A percentile compares a stretch with the other conserved stretches of the same genome.
phyloP scores from a whole-genome alignment of 2,888 invertebrate species.

The Apotomis turbidana region DNA sequence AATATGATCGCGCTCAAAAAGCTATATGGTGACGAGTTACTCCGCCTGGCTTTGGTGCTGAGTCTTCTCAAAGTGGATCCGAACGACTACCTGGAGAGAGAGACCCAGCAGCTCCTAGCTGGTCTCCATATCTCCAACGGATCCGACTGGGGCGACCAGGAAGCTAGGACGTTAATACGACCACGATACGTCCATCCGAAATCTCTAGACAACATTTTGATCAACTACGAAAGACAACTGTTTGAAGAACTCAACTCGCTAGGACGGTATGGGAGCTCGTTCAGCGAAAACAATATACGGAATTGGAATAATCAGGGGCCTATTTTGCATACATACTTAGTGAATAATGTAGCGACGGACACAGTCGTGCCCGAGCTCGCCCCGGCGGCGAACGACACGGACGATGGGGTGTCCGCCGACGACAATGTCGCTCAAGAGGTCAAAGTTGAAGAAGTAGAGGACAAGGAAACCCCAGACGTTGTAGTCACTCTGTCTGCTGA shows the following conservation, averaged over 20 bases:
- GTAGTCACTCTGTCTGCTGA: slow-evolving; percentile 73
- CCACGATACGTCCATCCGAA: slow-evolving; percentile 88
- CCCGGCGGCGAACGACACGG: slow-evolving; percentile 58
- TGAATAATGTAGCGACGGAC: slow-evolving; percentile 77
- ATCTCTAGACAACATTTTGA: slow-evolving; percentile 87
- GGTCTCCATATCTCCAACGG: slow-evolving; percentile 86
- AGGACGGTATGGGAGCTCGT: slow-evolving; percentile 75
- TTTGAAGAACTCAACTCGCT: slow-evolving; percentile 90
- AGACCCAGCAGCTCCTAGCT: slow-evolving; percentile 78
- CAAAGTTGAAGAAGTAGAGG: slow-evolving; percentile 71
- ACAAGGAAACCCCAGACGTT: slow-evolving; percentile 61
- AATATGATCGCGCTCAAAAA: slow-evolving; percentile 92
- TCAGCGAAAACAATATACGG: slow-evolving; percentile 74
- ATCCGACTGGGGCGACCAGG: slow-evolving; percentile 87
- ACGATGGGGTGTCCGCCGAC: slow-evolving; percentile 70
- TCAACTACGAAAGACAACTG: slow-evolving; percentile 88
- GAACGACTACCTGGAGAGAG: slow-evolving; percentile 86
- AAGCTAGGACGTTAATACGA: slow-evolving; percentile 81
- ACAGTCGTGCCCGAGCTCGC: slow-evolving; percentile 72
- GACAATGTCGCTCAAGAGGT: slow-evolving; percentile 78
- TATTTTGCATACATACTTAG: slow-evolving; percentile 78
- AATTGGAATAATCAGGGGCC: slow-evolving; percentile 69
- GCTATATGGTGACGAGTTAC: slow-evolving; percentile 90
- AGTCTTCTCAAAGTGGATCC: slow-evolving; percentile 91
- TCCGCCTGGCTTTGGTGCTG: slow-evolving; percentile 91